Evolutionary conservation across 2,888 invertebrate species (phyloP).

Genomic region (Spodoptera picta): DNA sequence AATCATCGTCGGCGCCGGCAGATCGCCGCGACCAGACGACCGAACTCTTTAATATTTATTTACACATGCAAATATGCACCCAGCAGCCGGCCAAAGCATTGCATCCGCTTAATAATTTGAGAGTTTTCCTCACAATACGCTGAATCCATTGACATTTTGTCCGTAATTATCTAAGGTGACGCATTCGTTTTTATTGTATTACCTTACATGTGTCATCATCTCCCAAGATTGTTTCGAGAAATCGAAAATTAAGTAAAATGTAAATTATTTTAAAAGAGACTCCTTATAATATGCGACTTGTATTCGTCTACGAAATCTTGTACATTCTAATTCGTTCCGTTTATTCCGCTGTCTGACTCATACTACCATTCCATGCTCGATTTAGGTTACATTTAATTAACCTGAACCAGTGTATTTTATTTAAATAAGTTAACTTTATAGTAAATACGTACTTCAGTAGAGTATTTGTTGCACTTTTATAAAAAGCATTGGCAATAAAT

Average conservation of each 20-base stretch:
- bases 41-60: conserved; percentile 77
- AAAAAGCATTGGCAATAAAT: not conserved
- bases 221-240: too few relatives aligned
- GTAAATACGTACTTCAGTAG: too few relatives aligned
- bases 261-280: too few relatives aligned
- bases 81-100: conserved; percentile 45
- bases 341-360: conserved; percentile 3
- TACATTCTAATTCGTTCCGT: conserved; percentile 6
- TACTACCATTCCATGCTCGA: conserved; percentile 1
- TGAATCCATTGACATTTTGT: conserved; percentile 17
- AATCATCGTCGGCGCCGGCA: conserved; percentile 57
- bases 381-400: conserved; percentile 6
- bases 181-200: conserved; percentile 13
- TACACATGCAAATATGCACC: conserved; percentile 77
- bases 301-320: not conserved
- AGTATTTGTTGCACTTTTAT: too few relatives aligned
- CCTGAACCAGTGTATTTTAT: not conserved
- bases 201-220: not conserved
- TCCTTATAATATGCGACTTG: too few relatives aligned
- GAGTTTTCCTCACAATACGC: conserved; percentile 22
- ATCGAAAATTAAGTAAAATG: too few relatives aligned
- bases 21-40: conserved; percentile 62
- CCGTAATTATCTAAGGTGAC: conserved; percentile 13
- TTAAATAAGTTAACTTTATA: not conserved
- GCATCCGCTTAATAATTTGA: conserved; percentile 38